Percentiles rank a stretch among this genome's conserved stretches.
Conservation (phyloP, 2,888 invertebrate genomes). For the Acleris cristana region DNA sequence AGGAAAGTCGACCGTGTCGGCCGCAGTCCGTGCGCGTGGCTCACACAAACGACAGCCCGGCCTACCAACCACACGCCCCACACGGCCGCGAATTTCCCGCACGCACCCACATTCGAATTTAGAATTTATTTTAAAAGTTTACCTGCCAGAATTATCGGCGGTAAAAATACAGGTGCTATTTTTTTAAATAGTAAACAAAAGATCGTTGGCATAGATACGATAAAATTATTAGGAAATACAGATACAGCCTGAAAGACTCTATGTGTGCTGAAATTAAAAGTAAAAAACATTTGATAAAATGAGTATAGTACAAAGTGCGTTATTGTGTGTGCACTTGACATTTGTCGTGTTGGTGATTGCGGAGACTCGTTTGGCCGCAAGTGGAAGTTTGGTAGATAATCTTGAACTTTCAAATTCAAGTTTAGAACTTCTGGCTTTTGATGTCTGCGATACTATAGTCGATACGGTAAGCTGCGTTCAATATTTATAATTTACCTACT, state of each 20-base stretch:
- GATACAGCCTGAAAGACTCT: conserved; percentile 15
- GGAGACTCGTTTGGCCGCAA: conserved; percentile 17
- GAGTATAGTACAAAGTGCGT: conserved; percentile 4
- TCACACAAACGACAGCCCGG: conserved; percentile 26
- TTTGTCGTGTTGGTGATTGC: conserved; percentile 20
- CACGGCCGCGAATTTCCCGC: conserved; percentile 32
- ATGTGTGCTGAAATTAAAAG: too few species aligned
- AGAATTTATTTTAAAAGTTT: conserved; percentile 8
- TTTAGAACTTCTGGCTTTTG: conserved; percentile 15
- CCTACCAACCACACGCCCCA: conserved; percentile 13
- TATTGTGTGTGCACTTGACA: conserved; percentile 16
- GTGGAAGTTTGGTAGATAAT: conserved; percentile 20
- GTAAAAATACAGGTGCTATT: background rate
- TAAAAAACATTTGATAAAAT: conserved; percentile 12
- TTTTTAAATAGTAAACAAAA: conserved; percentile 10
- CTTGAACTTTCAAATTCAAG: conserved; percentile 10
- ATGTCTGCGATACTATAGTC: conserved; percentile 7
- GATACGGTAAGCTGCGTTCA: conserved; percentile 1
- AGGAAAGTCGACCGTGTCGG: conserved; percentile 39
- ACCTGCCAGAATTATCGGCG: conserved; percentile 3
- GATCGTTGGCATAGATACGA: conserved; percentile 28
- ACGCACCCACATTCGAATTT: conserved; percentile 26
- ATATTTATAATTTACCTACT: background rate
- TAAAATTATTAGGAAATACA: conserved; percentile 19
- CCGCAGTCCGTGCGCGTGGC: conserved; percentile 62